These are phyloP conservation scores for Acleris literana DNA, from an alignment of 2,888 invertebrate species.

Conservation along the genomic window DNA sequence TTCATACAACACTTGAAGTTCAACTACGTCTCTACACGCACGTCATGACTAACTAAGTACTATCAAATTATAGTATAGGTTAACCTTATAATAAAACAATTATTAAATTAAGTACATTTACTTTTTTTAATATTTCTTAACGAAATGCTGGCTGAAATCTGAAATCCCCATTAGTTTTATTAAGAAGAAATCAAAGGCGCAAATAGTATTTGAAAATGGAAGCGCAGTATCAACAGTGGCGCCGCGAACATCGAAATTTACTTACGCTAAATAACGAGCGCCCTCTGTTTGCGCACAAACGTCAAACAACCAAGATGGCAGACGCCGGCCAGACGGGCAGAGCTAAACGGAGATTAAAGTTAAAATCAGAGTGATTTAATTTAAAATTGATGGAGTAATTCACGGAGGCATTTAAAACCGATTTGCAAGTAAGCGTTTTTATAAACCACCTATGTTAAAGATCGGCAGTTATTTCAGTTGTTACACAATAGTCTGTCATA, in stretches of 20 bases:
- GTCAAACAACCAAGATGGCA: slow-evolving; percentile 59
- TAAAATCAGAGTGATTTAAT: background rate
- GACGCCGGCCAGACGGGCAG: slow-evolving; percentile 9
- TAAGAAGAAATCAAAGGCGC: slow-evolving; percentile 55
- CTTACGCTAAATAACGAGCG: slow-evolving; percentile 82
- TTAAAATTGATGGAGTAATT: too few relatives aligned
- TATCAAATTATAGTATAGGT: too few relatives aligned
- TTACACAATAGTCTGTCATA: too few relatives aligned
- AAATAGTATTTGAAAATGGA: slow-evolving; percentile 59
- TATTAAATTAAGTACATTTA: too few relatives aligned
- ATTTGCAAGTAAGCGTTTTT: too few relatives aligned
- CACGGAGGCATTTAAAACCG: too few relatives aligned
- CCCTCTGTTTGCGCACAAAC: slow-evolving; percentile 72
- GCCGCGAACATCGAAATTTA: slow-evolving; percentile 81
- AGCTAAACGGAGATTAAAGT: background rate
- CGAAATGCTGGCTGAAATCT: slow-evolving; percentile 3
- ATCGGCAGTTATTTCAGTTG: too few relatives aligned
- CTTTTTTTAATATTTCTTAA: background rate
- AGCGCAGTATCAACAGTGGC: slow-evolving; percentile 65
- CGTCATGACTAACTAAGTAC: too few relatives aligned
- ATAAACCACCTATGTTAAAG: too few relatives aligned
- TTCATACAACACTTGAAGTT: background rate
- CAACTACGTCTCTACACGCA: background rate
- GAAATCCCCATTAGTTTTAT: slow-evolving; percentile 31
- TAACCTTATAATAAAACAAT: too few relatives aligned